These are phyloP conservation scores for Theonella swinhoei DNA, from an alignment of 37 sponge, comb jelly and placozoan genomes.

Conservation along the genomic window DNA sequence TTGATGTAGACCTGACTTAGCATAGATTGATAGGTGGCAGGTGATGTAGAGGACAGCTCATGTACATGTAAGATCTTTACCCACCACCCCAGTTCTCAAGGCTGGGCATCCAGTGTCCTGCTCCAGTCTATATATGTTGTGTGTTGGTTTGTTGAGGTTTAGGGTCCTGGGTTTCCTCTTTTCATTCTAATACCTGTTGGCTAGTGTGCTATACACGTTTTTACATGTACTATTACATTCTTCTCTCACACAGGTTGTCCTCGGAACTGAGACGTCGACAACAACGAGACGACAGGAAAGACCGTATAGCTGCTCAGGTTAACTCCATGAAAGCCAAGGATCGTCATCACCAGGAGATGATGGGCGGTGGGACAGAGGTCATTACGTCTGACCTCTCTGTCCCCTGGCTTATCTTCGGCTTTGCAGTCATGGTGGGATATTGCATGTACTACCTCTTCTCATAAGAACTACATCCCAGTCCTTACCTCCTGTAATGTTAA, in stretches of 20 bases:
- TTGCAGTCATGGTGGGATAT: slow-evolving; percentile 48
- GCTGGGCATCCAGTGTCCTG: too few species aligned
- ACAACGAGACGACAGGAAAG: slow-evolving; percentile 5
- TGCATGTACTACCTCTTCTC: slow-evolving; percentile 37
- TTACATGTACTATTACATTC: background rate
- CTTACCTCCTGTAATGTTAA: too few species aligned
- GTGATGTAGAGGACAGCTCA: too few species aligned
- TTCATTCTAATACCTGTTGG: too few species aligned
- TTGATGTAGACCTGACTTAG: background rate
- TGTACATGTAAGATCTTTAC: too few species aligned
- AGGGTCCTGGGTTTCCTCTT: too few species aligned
- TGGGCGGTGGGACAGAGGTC: slow-evolving; percentile 6
- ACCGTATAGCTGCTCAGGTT: slow-evolving; percentile 30
- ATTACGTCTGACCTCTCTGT: slow-evolving; percentile 10
- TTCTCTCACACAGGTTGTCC: background rate
- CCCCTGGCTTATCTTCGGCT: slow-evolving; percentile 46
- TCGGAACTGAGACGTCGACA: background rate
- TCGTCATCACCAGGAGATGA: slow-evolving; percentile 13
- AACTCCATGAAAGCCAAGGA: slow-evolving; percentile 38
- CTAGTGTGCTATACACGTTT: too few species aligned
- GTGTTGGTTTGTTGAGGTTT: too few species aligned
- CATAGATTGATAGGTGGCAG: too few species aligned
- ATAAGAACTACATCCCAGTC: too few species aligned
- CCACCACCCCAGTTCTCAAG: too few species aligned
- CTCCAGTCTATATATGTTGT: too few species aligned